These are phyloP conservation scores for Drosophila arizonae DNA, from an alignment of 1,140 invertebrate genomes.

Conservation along the genomic window DNA sequence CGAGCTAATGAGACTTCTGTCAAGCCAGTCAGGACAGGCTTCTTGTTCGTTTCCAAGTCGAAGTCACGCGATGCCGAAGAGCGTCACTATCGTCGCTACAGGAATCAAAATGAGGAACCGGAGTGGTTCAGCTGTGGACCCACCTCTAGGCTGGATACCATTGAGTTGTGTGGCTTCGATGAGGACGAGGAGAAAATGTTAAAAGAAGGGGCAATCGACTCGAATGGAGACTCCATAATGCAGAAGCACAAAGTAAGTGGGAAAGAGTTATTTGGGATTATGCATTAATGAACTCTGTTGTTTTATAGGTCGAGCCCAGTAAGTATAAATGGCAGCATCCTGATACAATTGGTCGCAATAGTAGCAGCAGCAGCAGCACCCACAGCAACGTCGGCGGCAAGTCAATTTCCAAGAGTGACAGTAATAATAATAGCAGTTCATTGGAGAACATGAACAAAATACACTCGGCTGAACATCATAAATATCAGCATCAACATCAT, in stretches of 20 bases:
- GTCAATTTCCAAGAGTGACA: conserved; percentile 51
- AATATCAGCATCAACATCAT: neutral
- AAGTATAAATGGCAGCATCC: conserved; percentile 66
- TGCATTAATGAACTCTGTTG: neutral
- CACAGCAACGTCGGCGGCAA: conserved; percentile 23
- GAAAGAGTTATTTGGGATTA: neutral
- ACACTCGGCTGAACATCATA: conserved; percentile 20
- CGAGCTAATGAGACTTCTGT: conserved; percentile 77
- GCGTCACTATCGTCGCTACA: conserved; percentile 62
- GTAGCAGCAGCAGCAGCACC: neutral
- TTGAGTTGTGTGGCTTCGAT: conserved; percentile 77
- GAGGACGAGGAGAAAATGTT: conserved; percentile 67
- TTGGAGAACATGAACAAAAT: conserved; percentile 62
- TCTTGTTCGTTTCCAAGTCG: conserved; percentile 74
- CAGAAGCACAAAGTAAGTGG: conserved; percentile 57
- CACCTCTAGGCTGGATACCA: conserved; percentile 75
- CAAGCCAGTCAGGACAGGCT: conserved; percentile 76
- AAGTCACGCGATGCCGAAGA: conserved; percentile 70
- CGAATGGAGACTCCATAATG: conserved; percentile 23
- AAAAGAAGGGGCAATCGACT: conserved; percentile 40
- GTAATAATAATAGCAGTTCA: conserved; percentile 50
- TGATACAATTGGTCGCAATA: conserved; percentile 38
- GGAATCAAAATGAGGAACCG: conserved; percentile 73
- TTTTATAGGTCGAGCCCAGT: conserved; percentile 42
- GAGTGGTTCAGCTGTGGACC: conserved; percentile 82